Conservation (phyloP, 2,797 vertebrate species). For the Neopelma chrysocephalum region DNA sequence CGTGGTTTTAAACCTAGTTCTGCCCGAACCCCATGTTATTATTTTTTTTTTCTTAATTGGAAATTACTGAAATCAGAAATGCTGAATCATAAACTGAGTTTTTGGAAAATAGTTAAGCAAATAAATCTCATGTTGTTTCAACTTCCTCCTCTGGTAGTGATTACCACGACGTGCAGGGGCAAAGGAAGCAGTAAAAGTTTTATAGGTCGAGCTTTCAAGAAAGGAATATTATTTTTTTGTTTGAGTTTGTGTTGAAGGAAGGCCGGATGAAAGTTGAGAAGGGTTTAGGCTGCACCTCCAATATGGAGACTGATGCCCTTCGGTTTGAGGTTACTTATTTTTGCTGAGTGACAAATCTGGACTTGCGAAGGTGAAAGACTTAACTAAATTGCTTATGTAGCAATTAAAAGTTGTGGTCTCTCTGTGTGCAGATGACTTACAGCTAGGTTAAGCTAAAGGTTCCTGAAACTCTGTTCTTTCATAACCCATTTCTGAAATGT, state of each 20-base stretch:
- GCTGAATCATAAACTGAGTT: not conserved
- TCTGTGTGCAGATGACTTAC: not conserved
- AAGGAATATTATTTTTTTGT: not conserved
- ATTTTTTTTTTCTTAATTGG: not conserved
- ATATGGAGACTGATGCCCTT: not conserved
- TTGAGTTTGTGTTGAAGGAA: not conserved
- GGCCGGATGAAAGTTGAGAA: not conserved
- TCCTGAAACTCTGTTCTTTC: slow-evolving; percentile 34
- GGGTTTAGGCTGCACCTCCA: not conserved
- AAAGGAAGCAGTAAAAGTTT: slow-evolving; percentile 66
- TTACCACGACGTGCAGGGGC: not conserved
- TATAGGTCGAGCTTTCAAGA: slow-evolving; percentile 38
- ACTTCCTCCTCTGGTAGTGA: not conserved
- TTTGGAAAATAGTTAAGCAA: not conserved
- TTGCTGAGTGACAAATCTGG: not conserved
- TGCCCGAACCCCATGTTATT: not conserved
- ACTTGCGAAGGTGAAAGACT: not conserved
- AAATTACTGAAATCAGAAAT: not conserved
- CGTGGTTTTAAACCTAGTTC: not conserved
- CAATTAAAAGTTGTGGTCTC: not conserved
- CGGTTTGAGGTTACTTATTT: not conserved
- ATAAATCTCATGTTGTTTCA: not conserved
- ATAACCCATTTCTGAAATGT: not conserved
- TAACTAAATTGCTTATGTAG: not conserved
- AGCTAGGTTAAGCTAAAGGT: not conserved